These are phyloP conservation scores for Coelinius sp. DNA, from an alignment of 2,888 invertebrate genomes.

Conservation along the genomic window DNA sequence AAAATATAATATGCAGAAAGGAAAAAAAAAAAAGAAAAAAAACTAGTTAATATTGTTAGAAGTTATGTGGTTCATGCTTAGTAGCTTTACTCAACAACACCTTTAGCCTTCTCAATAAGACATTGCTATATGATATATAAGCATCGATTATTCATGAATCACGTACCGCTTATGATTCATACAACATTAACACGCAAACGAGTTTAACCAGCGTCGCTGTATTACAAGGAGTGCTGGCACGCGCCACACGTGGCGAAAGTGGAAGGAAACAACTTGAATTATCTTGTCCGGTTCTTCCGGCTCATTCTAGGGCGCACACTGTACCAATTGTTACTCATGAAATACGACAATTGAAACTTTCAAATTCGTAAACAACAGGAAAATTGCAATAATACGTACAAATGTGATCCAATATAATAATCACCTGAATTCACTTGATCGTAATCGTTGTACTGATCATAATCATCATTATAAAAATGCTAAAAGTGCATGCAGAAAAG, in stretches of 20 bases:
- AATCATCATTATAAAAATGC: not conserved
- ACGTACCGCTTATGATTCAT: conserved; percentile 46
- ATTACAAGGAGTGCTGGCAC: conserved; percentile 37
- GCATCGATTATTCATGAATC: conserved; percentile 48
- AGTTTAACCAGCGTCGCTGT: conserved; percentile 38
- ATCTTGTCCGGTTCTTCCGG: not conserved
- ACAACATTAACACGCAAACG: conserved; percentile 49
- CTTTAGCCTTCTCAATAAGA: conserved; percentile 14
- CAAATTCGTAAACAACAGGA: not conserved
- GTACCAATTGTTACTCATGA: not conserved
- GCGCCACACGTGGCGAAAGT: conserved; percentile 42
- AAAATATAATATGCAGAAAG: not conserved
- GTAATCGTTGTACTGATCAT: not conserved
- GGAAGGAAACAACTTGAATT: conserved; percentile 19
- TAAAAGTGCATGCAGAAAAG: not conserved
- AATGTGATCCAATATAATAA: not conserved
- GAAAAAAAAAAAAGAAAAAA: too few relatives aligned
- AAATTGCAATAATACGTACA: not conserved
- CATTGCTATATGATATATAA: conserved; percentile 39
- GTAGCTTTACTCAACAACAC: conserved; percentile 18
- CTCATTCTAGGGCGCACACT: not conserved
- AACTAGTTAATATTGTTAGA: not conserved
- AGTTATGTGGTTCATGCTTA: conserved; percentile 20
- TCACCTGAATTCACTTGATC: not conserved
- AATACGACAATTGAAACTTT: not conserved